These are phyloP conservation scores for Achatina immaculata DNA, from an alignment of 1,140 invertebrate species.

Conservation along the genomic window DNA sequence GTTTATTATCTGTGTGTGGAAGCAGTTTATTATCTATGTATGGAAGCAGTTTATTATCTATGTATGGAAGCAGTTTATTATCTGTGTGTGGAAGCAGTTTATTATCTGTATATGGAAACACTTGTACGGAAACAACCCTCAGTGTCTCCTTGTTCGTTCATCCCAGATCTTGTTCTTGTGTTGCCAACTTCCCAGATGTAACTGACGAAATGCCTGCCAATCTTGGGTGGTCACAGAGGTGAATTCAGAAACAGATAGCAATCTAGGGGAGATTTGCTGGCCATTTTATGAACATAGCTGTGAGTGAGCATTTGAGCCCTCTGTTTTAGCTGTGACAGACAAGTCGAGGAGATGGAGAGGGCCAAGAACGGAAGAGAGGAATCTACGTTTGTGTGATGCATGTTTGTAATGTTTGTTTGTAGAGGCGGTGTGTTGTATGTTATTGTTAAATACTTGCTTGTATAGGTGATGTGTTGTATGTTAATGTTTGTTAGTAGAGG, in stretches of 20 bases:
- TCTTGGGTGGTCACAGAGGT: not conserved
- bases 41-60: too few relatives aligned
- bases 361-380: not conserved
- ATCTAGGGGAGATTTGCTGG: constrained; percentile 2
- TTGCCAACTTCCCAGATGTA: too few relatives aligned
- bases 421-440: not conserved
- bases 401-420: not conserved
- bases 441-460: not conserved
- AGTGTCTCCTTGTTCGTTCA: too few relatives aligned
- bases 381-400: not conserved
- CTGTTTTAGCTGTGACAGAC: too few relatives aligned
- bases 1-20: too few relatives aligned
- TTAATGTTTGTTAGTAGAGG: not conserved
- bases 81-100: too few relatives aligned
- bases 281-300: not conserved
- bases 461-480: not conserved
- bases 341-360: too few relatives aligned
- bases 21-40: too few relatives aligned
- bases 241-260: constrained; percentile 4
- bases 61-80: too few relatives aligned
- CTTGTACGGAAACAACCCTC: too few relatives aligned
- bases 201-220: not conserved
- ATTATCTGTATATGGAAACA: too few relatives aligned
- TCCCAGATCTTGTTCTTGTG: too few relatives aligned
- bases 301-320: not conserved